phyloP scores from a whole-genome alignment of 92 coral and sea anemone genomes.

The Scolanthus callimorphus region DNA sequence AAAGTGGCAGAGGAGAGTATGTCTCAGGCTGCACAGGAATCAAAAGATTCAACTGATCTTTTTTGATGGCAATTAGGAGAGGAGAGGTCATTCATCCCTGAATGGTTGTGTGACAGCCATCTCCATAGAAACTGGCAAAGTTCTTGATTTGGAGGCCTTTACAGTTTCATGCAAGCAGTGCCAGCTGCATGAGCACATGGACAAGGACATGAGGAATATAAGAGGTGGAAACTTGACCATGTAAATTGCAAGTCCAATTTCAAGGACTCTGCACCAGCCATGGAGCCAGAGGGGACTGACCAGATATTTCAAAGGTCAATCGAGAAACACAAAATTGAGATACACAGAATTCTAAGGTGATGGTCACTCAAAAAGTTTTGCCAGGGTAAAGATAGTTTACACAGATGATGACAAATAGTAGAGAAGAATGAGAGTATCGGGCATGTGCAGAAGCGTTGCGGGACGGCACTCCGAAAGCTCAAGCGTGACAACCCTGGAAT shows the following conservation, averaged over 20 bases:
- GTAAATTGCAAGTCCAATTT: constrained; percentile 36
- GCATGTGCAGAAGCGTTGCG: constrained; percentile 27
- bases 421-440: constrained; percentile 27
- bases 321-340: neutral
- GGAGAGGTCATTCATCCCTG: no score
- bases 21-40: no score
- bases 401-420: constrained; percentile 2
- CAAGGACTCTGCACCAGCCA: constrained; percentile 33
- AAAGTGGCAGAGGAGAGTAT: no score
- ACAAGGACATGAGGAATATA: no score
- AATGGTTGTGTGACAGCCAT: no score
- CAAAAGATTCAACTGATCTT: no score
- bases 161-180: no score
- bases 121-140: no score
- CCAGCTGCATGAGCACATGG: no score
- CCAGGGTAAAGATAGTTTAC: constrained; percentile 10
- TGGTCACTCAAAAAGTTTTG: constrained; percentile 37
- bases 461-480: constrained; percentile 20
- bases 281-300: constrained; percentile 39
- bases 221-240: no score
- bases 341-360: constrained; percentile 27
- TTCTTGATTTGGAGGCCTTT: no score
- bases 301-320: constrained; percentile 25
- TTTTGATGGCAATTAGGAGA: no score
- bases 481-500: constrained; percentile 3